Base-by-base conservation (phyloP, 2,113 vertebrate species). In the Vidua macroura region DNA sequence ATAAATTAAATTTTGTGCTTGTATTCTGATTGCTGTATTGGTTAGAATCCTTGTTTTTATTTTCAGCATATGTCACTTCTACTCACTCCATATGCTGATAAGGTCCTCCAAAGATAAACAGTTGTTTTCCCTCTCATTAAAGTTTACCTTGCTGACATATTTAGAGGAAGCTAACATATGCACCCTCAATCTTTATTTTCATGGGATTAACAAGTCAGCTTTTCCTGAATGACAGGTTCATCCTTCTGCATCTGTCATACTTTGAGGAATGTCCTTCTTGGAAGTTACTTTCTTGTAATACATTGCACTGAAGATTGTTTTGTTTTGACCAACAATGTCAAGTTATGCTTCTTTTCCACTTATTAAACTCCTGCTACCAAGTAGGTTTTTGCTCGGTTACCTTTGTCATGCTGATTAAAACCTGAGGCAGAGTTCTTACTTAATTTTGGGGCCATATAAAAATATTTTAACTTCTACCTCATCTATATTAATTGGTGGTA, bases 91-190 rank as follows among this genome's bases (percentile, higher is more conserved):
- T 46, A 92, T 24, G 46, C 46, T 83, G 63, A 66, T 28, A 43
- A 3, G 49, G 37, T 66, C 58, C 70, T 79, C 53, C 53, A 83
- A 85, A 85, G 53, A 88, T 43, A 68, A 91, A 91, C 77, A 73
- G 82, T 39, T 92, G 28, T 82, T 78, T 88, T 82, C 78, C 58
- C 60, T 76, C 39, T 73, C 75, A 78, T 82, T 91, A 49, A 78
- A 82, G 43, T 87, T 95, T 80, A 86, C 66, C 83, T 79, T 39
- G 20, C 49, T 56, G 39, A 84, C 39, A 70, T 53, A 90, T 79
- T 85, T 76, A 79, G 85, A 93, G 90, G 69, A 81, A 91, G 56
- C 41, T 84, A 87, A 69, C 89, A 96, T 92, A 90, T 89, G 92
- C 56, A 75, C 39, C 49, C 69, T 82, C 74, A 33, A 27, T 83